Conservation (phyloP, 2,888 invertebrate genomes). For the Lomographa bimaculata region DNA sequence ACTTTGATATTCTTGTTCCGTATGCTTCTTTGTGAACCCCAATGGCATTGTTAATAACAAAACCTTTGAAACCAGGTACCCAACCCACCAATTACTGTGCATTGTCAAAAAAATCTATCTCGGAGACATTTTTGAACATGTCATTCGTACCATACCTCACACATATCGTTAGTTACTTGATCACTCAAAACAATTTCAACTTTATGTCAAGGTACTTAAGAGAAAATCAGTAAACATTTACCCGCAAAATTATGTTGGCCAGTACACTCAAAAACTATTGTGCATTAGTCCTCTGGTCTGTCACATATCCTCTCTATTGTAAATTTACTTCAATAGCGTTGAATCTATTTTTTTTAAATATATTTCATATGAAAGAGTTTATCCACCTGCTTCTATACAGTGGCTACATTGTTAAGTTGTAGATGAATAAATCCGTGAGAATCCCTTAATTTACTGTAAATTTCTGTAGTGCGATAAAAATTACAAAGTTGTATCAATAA, state of each 20-base stretch:
- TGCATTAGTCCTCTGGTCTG: conserved; percentile 73
- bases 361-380: conserved; percentile 64
- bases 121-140: conserved; percentile 79
- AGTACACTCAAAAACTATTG: conserved; percentile 68
- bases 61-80: conserved; percentile 77
- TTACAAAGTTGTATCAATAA: too few relatives aligned
- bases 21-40: conserved; percentile 60
- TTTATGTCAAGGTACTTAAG: conserved; percentile 28
- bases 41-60: conserved; percentile 73
- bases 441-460: too few relatives aligned
- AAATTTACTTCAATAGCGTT: conserved; percentile 66
- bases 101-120: conserved; percentile 74
- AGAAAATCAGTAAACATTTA: background rate
- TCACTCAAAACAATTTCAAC: conserved; percentile 35
- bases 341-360: conserved; percentile 57
- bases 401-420: conserved; percentile 28
- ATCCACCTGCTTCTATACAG: conserved; percentile 66
- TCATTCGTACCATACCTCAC: conserved; percentile 56
- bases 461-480: too few relatives aligned
- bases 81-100: conserved; percentile 80
- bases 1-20: conserved; percentile 66
- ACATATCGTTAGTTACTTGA: conserved; percentile 8
- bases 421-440: too few relatives aligned
- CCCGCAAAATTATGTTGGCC: conserved; percentile 39
- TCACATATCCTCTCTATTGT: conserved; percentile 81